Conservation (phyloP, 2,113 vertebrate genomes). For the Gopherus flavomarginatus region DNA sequence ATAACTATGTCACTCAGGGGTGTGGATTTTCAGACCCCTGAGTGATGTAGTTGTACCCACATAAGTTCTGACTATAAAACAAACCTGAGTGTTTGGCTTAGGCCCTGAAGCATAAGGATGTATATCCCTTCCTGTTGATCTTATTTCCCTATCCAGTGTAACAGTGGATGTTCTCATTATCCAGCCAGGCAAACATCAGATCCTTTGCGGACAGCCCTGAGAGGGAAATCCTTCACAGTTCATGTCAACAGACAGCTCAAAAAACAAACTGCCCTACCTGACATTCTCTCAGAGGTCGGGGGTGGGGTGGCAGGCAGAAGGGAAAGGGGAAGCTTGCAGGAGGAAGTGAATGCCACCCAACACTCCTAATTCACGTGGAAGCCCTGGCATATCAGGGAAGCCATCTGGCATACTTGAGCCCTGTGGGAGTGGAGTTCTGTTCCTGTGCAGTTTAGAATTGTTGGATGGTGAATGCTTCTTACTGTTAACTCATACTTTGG, state of each 20-base stretch:
- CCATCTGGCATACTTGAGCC: too few relatives aligned
- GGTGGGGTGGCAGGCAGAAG: too few relatives aligned
- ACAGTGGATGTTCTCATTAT: slow-evolving; percentile 9
- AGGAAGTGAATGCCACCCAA: not conserved
- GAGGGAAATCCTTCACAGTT: not conserved
- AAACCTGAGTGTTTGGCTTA: too few relatives aligned
- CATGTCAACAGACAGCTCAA: not conserved
- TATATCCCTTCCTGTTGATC: not conserved
- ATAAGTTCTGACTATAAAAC: too few relatives aligned
- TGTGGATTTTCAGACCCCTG: too few relatives aligned
- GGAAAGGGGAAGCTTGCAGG: not conserved
- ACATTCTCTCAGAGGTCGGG: not conserved
- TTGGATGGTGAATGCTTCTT: not conserved
- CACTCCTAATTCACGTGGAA: too few relatives aligned
- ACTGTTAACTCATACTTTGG: not conserved
- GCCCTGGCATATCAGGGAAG: too few relatives aligned
- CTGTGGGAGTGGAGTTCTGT: slow-evolving; percentile 28
- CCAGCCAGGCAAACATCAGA: not conserved
- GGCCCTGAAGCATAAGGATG: too few relatives aligned
- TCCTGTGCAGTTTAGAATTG: not conserved
- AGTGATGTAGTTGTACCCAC: too few relatives aligned
- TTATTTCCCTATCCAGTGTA: not conserved
- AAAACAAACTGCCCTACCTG: not conserved
- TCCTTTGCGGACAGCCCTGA: not conserved
- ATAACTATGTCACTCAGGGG: too few relatives aligned